Conservation (phyloP, 2,888 invertebrate species). For the Agonopterix arenella region DNA sequence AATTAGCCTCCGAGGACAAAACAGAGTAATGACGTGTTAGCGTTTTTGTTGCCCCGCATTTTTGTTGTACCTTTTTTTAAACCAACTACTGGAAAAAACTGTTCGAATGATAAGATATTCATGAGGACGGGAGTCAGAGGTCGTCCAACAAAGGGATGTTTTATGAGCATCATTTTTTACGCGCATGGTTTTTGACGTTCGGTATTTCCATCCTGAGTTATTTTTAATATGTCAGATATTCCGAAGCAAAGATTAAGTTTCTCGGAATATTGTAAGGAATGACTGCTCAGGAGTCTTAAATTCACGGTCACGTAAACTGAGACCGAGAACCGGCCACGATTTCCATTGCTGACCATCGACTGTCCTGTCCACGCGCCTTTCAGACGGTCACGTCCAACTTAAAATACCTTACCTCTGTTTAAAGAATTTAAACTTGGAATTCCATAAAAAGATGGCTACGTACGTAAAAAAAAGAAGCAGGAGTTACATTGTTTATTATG, state of each 20-base stretch:
- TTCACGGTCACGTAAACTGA: conserved; percentile 33
- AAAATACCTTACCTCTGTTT: conserved; percentile 3
- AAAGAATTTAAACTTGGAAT: background rate
- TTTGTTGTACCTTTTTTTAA: conserved; percentile 2
- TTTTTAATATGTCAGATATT: no score
- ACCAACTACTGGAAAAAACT: conserved; percentile 3
- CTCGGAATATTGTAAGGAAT: conserved; percentile 10
- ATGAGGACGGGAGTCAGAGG: conserved; percentile 9
- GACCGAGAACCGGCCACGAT: conserved; percentile 14
- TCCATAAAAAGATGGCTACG: background rate
- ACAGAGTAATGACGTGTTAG: conserved; percentile 16
- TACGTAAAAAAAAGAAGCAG: background rate
- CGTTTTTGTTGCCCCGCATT: conserved; percentile 12
- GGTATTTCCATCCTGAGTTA: background rate
- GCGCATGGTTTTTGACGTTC: background rate
- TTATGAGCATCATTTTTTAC: conserved; percentile 10
- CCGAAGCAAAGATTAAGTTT: conserved; percentile 2
- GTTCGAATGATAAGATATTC: conserved; percentile 5
- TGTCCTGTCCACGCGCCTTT: conserved; percentile 14
- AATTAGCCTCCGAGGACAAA: conserved; percentile 13
- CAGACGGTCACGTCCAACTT: conserved; percentile 20
- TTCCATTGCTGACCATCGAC: conserved; percentile 17
- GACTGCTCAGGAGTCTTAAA: conserved; percentile 12
- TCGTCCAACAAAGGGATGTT: conserved; percentile 8
- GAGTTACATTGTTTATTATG: conserved; percentile 4